Evolutionary conservation across 2,888 invertebrate species (phyloP).

Genomic region (Trypoxylon attenuatum): DNA sequence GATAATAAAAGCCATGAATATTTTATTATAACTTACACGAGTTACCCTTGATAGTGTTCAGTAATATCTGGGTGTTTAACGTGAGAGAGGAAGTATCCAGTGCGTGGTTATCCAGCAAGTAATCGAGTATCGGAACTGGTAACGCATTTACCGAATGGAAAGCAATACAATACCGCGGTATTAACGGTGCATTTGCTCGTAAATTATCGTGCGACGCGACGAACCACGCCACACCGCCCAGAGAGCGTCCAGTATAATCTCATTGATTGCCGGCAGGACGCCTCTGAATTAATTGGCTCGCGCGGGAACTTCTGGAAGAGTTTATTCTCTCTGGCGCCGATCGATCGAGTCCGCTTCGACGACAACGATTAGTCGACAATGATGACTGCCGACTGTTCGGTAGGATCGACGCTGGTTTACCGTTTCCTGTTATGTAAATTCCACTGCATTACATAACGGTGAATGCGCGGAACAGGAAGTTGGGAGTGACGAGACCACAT

Average conservation of each 20-base stretch:
- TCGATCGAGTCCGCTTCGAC: constrained; percentile 5
- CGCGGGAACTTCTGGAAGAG: not conserved
- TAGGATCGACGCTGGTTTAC: constrained; percentile 18
- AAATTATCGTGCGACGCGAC: not conserved
- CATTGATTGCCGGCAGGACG: not conserved
- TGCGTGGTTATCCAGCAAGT: too few species aligned
- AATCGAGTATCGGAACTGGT: too few species aligned
- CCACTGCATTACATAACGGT: constrained; percentile 50
- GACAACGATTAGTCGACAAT: constrained; percentile 6
- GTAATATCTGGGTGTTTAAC: too few species aligned
- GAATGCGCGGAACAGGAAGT: constrained; percentile 43
- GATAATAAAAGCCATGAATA: too few species aligned
- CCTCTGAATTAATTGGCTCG: not conserved
- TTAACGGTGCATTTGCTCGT: not conserved
- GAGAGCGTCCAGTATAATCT: not conserved
- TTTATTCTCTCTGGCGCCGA: not conserved
- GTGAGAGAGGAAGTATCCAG: too few species aligned
- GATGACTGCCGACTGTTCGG: constrained; percentile 13
- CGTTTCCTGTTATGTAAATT: constrained; percentile 59
- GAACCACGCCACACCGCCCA: not conserved
- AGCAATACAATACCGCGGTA: not conserved
- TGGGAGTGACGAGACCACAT: constrained; percentile 48
- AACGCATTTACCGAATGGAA: too few species aligned
- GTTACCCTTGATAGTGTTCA: too few species aligned
- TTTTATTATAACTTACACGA: too few species aligned